phyloP scores from a whole-genome alignment of 2,113 vertebrate species.

The Boleophthalmus pectinirostris region DNA sequence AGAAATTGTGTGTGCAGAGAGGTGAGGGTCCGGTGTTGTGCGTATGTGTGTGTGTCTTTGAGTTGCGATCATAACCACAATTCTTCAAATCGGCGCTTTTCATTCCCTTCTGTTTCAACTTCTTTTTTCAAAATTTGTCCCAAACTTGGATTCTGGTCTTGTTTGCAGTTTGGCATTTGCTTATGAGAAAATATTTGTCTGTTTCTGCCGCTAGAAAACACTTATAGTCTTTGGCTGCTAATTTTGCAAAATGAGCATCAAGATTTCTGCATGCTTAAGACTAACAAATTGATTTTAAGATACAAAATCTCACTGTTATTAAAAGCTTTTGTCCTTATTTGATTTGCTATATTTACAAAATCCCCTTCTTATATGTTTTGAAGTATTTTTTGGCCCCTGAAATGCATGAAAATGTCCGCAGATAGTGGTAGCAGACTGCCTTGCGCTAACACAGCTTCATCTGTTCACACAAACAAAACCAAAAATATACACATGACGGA shows the following conservation, averaged over 20 bases:
- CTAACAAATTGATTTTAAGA: conserved; percentile 8
- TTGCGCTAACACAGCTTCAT: conserved; percentile 39
- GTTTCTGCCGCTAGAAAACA: conserved; percentile 5
- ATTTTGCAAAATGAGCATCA: background rate
- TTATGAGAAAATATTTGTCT: conserved; percentile 7
- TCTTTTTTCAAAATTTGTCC: conserved; percentile 10
- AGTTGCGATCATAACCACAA: background rate
- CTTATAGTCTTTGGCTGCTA: background rate
- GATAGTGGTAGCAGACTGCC: conserved; percentile 53
- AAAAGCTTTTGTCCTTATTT: background rate
- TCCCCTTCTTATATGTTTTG: conserved; percentile 15
- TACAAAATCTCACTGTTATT: background rate
- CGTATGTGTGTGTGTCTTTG: conserved; percentile 20
- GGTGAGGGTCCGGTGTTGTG: conserved; percentile 38
- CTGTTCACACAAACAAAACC: conserved; percentile 49
- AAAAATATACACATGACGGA: conserved; percentile 35
- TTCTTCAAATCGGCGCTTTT: conserved; percentile 58
- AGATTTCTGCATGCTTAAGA: background rate
- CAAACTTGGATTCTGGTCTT: conserved; percentile 15
- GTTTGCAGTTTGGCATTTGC: conserved; percentile 20
- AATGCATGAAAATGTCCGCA: conserved; percentile 39
- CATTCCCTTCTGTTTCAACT: conserved; percentile 21
- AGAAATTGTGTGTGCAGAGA: conserved; percentile 16
- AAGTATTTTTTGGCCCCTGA: conserved; percentile 10
- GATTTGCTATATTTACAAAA: conserved; percentile 3